A percentile compares a stretch with the other conserved stretches of the same genome.
These are phyloP conservation scores for Chymomyza costata DNA, from an alignment of 1,140 invertebrate genomes.

Conservation along the genomic window DNA sequence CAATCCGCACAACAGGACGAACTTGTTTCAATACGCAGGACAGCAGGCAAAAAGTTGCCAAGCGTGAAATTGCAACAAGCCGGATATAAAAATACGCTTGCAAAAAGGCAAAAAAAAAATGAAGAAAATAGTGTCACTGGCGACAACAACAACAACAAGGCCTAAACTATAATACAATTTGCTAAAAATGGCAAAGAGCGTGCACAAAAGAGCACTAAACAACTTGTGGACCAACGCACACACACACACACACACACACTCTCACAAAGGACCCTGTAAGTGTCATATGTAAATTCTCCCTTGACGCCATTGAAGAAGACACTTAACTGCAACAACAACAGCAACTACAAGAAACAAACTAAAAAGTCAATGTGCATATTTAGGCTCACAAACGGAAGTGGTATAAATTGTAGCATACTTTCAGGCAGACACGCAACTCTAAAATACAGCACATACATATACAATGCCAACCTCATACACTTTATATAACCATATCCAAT, in stretches of 20 bases:
- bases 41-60: conserved; percentile 55
- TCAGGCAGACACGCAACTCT: conserved; percentile 50
- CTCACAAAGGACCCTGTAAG: conserved; percentile 32
- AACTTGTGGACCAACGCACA: conserved; percentile 35
- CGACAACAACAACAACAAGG: no score
- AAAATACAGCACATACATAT: no score
- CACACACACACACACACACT: conserved; percentile 1
- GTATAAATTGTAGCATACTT: conserved; percentile 65
- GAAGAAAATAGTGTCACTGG: conserved; percentile 45
- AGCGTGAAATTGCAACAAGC: conserved; percentile 68
- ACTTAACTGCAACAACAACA: conserved; percentile 43
- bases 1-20: conserved; percentile 3
- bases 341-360: conserved; percentile 26
- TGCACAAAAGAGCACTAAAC: conserved; percentile 63
- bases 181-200: conserved; percentile 65
- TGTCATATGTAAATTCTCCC: conserved; percentile 72
- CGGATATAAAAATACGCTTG: conserved; percentile 7
- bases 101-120: conserved; percentile 10
- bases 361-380: conserved; percentile 67
- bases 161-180: conserved; percentile 73
- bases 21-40: conserved; percentile 35
- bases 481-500: not conserved
- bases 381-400: conserved; percentile 51
- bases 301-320: conserved; percentile 67
- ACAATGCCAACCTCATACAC: conserved; percentile 18